A percentile compares a stretch with the other conserved stretches of the same genome.
Evolutionary conservation across 2,888 invertebrate genomes (phyloP).

Genomic region (Rhagonycha lutea): DNA sequence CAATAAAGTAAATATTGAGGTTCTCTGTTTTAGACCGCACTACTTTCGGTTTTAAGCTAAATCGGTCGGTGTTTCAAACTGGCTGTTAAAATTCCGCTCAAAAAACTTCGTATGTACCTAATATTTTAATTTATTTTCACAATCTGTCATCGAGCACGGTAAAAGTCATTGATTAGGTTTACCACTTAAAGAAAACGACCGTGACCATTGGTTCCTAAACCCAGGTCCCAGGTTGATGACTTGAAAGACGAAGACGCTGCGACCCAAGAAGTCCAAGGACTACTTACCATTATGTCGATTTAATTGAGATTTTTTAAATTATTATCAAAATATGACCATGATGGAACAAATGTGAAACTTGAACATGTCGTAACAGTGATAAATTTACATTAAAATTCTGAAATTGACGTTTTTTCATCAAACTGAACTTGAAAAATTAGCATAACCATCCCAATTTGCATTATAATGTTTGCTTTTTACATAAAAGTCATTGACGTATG

Average conservation of each 20-base stretch:
- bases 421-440: background rate
- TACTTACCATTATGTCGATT: background rate
- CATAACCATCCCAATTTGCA: background rate
- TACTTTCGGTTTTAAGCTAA: background rate
- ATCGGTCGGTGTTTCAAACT: background rate
- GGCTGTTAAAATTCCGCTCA: background rate
- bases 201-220: slow-evolving; percentile 5
- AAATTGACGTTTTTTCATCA: background rate
- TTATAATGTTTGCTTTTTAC: background rate
- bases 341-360: background rate
- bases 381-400: background rate
- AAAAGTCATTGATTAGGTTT: slow-evolving; percentile 12
- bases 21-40: background rate
- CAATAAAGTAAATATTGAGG: background rate
- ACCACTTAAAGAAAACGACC: slow-evolving; percentile 18
- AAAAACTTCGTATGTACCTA: background rate
- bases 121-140: background rate
- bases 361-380: background rate
- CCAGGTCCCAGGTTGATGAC: background rate
- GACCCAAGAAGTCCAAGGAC: background rate
- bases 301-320: background rate
- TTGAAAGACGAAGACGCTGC: background rate
- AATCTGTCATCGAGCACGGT: background rate
- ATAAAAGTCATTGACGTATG: background rate
- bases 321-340: background rate